Evolutionary conservation across 2,888 invertebrate species (phyloP).

Genomic region (Conchocele bisecta): DNA sequence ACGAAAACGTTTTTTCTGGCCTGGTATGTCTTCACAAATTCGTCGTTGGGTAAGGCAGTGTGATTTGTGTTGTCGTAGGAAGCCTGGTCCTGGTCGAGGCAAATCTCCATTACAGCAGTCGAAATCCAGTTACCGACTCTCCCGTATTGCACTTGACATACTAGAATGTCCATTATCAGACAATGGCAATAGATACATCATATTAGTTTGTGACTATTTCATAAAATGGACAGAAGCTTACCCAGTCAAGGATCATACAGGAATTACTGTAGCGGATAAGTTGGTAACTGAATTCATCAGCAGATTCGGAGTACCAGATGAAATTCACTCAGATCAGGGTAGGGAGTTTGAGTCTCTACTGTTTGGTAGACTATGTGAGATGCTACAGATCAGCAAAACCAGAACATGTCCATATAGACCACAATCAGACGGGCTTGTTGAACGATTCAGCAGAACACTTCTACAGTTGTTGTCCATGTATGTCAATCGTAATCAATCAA

Average conservation of each 20-base stretch:
- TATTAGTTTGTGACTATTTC: slow-evolving; percentile 14
- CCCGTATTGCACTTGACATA: no score
- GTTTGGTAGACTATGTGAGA: not conserved
- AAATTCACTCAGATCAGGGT: slow-evolving; percentile 9
- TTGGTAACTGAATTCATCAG: slow-evolving; percentile 20
- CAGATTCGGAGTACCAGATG: slow-evolving; percentile 7
- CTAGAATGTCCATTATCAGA: no score
- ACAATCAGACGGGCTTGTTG: not conserved
- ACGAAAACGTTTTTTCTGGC: no score
- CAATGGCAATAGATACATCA: slow-evolving; percentile 14
- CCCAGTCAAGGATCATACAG: slow-evolving; percentile 11
- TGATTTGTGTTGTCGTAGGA: no score
- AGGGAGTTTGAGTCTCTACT: not conserved
- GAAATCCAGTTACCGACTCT: no score
- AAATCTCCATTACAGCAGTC: no score
- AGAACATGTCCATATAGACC: slow-evolving; percentile 1
- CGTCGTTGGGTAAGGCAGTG: no score
- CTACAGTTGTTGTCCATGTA: not conserved
- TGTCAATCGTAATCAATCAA: not conserved
- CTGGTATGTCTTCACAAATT: no score
- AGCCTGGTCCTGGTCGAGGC: no score
- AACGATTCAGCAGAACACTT: not conserved
- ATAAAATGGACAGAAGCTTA: slow-evolving; percentile 15
- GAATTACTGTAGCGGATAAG: slow-evolving; percentile 14
- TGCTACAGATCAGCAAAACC: not conserved